phyloP scores from a whole-genome alignment of 2,888 invertebrate species.

The Heliconius cydno region DNA sequence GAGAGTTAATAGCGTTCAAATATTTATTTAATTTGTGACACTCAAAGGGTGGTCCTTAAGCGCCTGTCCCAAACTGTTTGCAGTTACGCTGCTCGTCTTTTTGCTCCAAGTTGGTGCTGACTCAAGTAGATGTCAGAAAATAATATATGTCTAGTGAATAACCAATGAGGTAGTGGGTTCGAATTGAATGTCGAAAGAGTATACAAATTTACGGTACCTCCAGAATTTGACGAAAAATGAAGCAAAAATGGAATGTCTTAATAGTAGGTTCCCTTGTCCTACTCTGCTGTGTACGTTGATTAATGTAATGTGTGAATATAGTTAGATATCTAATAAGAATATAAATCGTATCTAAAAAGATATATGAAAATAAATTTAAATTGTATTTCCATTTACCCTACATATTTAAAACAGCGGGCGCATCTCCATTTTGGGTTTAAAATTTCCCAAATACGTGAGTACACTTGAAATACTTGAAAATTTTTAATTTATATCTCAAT shows the following conservation, averaged over 20 bases:
- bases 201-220: background rate
- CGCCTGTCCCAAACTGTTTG: constrained; percentile 49
- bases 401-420: background rate
- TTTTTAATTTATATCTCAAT: constrained; percentile 40
- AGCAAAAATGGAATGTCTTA: no score
- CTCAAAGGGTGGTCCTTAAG: constrained; percentile 51
- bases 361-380: background rate
- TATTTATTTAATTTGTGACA: constrained; percentile 55
- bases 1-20: constrained; percentile 45
- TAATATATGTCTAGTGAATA: no score
- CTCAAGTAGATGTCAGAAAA: no score
- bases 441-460: constrained; percentile 29
- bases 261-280: no score
- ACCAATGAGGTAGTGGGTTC: no score
- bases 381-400: background rate
- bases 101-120: no score
- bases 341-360: background rate
- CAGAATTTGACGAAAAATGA: no score
- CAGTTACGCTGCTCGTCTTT: no score
- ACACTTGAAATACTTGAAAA: constrained; percentile 39
- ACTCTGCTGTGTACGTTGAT: no score
- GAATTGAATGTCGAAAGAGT: background rate
- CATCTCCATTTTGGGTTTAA: constrained; percentile 9
- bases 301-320: background rate
- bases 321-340: background rate